Base-by-base conservation (phyloP, 2,113 vertebrate species). In the Petrocephalus microphthalmus region DNA sequence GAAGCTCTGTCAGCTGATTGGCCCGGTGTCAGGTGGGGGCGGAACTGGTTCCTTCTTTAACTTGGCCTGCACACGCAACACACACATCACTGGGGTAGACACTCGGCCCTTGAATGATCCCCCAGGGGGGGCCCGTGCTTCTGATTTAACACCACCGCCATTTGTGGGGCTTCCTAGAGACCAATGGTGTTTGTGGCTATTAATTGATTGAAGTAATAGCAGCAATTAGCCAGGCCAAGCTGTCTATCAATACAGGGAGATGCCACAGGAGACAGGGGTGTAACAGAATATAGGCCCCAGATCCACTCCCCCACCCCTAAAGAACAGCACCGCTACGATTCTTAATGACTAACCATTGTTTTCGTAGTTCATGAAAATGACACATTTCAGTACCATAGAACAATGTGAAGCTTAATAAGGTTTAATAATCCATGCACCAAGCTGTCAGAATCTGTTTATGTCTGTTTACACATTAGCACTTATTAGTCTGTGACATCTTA, bases 181-280 rank as follows among this genome's bases (percentile, higher is more conserved):
- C 90, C 93, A 93, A 94, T 91, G 91, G 92, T 88, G 93, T 93
- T 88, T 91, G 89, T 71, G 91, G 93, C 92, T 90, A 89, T 90
- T 92, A 94, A 94, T 92, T 92, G 93, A 94, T 94, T 93, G 89
- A 90, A 90, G 87, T 91, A 93, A 94, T 89, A 89, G 88, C 89
- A 83, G 92, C 87, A 91, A 94, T 94, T 93, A 93, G 88, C 93
- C 90, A 85, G 87, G 87, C 91, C 74, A 88, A 92, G 89, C 74
- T 87, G 74, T 60, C n/a, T 33, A 54, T 87, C 81, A 64, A 83
- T 83, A 47, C 33, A 17, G 37, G 22, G 53, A 51, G 53, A 57
- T 42, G 25, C 25, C 25, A 52, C 52, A 7, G 84, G 52, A 54
- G 52, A 54, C 6, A 1, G 29, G 84, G 52, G 84, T 33, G 25